Evolutionary conservation across 2,113 vertebrate genomes (phyloP), one percentile per base, ranked within the genome.

Genomic region (Pseudolaguvia tuberculata): DNA sequence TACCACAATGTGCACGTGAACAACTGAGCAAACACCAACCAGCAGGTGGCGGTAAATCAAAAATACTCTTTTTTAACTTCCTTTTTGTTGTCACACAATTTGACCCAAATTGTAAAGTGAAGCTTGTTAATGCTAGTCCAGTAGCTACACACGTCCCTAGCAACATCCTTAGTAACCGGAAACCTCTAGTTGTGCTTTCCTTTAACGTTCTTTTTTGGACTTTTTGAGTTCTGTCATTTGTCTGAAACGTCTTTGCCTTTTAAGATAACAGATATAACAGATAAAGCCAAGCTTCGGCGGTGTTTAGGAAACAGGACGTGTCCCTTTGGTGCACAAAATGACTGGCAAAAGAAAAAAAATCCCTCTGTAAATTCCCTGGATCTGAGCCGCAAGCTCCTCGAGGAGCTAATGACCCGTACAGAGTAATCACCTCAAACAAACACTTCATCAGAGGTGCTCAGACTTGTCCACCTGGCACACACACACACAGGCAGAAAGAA

Each of bases 381-480:
- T 73, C 59, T 65, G 65, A 72, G 58, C 72, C 31, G 47, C 14
- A 14, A 48, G 47, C 56, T 68, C 25, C 62, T 73, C 66, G 20
- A 73, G 27, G 51, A 79, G 71, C 73, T 52, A 81, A 78, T 78
- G 77, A 79, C 73, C 70, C 70, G 29, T 63, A 73, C 27, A 52
- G 62, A 65, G 73, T 79, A 79, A 81, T 81, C 70, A 75, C 65
- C 77, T 75, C 78, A 77, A 75, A 72, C 74, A 79, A 73, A 77
- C 79, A 77, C 71, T 75, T 57, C 76, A 80, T 76, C 78, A 72
- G 75, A 53, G 70, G 65, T 59, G 75, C 62, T 73, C 66, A 76
- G 73, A 76, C 70, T 39, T 63, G 74, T 68, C 67, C 50, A 21
- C 29, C 50, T 51, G 71, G 69, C 69, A 14, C 63, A 76, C 25